Evolutionary conservation across 2,888 invertebrate genomes (phyloP).

Genomic region (Eilema sororculum): DNA sequence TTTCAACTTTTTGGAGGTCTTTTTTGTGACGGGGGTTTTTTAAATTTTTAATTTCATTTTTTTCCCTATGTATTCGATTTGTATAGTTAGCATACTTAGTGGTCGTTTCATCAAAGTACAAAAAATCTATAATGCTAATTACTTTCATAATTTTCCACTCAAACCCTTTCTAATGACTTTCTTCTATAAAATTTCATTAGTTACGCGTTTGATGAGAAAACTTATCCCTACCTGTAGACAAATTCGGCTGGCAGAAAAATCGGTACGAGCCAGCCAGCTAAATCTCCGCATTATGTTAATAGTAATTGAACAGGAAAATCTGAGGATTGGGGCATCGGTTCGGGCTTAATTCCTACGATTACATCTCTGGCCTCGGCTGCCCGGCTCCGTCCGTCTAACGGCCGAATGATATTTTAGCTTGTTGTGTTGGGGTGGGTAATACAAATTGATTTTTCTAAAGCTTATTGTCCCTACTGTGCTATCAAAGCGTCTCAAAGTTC

Average conservation of each 20-base stretch:
- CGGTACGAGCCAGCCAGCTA: constrained; percentile 2
- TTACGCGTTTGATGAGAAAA: constrained; percentile 1
- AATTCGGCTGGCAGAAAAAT: background rate
- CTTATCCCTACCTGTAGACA: constrained; percentile 5
- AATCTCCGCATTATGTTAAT: constrained; percentile 44
- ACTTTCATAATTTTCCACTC: background rate
- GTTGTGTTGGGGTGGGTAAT: background rate
- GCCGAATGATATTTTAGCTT: constrained; percentile 4
- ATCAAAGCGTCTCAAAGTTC: too few relatives aligned
- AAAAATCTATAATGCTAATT: too few relatives aligned
- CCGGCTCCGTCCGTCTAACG: background rate
- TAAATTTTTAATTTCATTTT: too few relatives aligned
- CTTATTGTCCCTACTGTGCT: background rate
- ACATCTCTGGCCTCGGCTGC: background rate
- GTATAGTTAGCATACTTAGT: too few relatives aligned
- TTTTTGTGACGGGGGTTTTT: too few relatives aligned
- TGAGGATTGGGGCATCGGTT: constrained; percentile 14
- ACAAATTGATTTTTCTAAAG: constrained; percentile 5
- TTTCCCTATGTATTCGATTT: too few relatives aligned
- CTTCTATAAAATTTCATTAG: constrained; percentile 6
- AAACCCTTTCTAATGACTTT: background rate
- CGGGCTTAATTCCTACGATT: constrained; percentile 6
- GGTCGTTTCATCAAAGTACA: too few relatives aligned
- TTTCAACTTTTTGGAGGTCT: too few relatives aligned
- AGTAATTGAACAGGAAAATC: constrained; percentile 38